These are phyloP conservation scores for Micropterix aruncella DNA, from an alignment of 2,888 invertebrate genomes.

Conservation along the genomic window DNA sequence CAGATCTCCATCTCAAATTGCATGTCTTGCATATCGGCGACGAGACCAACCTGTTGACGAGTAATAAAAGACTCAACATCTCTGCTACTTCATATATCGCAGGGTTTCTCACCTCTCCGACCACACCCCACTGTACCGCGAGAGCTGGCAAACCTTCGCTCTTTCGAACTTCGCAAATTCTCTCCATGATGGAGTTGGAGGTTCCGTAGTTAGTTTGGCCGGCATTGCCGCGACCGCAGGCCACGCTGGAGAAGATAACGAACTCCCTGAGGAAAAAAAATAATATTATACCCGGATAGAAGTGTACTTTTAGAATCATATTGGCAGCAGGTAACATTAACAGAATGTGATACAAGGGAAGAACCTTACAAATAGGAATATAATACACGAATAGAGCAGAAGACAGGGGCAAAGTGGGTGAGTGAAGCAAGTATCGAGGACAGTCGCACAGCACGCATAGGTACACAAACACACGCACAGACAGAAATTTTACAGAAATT, in stretches of 20 bases:
- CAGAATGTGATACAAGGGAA: too few species aligned
- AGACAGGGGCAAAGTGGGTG: too few species aligned
- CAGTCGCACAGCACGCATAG: too few species aligned
- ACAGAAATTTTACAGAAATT: too few species aligned
- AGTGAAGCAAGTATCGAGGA: too few species aligned
- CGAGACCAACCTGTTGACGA: conserved; percentile 47
- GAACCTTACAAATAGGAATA: too few species aligned
- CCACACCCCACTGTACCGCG: conserved; percentile 88
- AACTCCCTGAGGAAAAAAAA: conserved; percentile 42
- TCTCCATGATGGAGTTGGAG: conserved; percentile 83
- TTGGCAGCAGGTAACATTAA: too few species aligned
- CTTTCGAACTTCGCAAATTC: conserved; percentile 64
- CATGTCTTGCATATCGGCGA: conserved; percentile 61
- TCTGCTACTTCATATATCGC: not conserved
- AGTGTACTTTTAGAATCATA: too few species aligned
- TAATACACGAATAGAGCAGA: too few species aligned
- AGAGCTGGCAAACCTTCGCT: conserved; percentile 58
- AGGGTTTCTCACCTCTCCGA: conserved; percentile 58
- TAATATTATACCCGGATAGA: not conserved
- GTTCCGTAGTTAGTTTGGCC: conserved; percentile 87
- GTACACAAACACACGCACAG: too few species aligned
- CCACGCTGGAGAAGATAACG: conserved; percentile 84
- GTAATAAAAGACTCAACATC: not conserved
- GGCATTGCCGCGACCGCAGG: conserved; percentile 82
- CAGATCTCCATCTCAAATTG: conserved; percentile 53